Percentiles rank a stretch among this genome's conserved stretches.
Conservation (phyloP, 2,113 vertebrate genomes). For the Misgurnus anguillicaudatus region DNA sequence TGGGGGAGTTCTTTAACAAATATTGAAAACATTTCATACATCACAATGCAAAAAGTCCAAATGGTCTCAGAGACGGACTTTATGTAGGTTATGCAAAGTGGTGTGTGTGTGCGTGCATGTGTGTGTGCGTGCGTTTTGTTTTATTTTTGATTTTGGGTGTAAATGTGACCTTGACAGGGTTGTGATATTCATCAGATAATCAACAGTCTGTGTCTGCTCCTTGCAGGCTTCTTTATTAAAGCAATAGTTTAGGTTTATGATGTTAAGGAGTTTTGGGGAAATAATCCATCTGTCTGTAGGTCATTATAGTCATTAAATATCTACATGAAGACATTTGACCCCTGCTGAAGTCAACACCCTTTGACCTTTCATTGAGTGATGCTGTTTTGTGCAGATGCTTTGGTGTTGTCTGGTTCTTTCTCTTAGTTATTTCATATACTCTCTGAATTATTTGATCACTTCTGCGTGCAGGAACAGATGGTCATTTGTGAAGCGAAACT, state of each 20-base stretch:
- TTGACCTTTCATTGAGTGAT: constrained; percentile 60
- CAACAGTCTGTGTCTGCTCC: too few species aligned
- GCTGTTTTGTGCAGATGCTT: constrained; percentile 70
- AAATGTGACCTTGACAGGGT: neutral
- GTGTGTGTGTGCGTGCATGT: neutral
- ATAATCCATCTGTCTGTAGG: neutral
- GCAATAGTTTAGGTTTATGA: constrained; percentile 20
- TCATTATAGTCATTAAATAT: too few species aligned
- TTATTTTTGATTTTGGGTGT: neutral
- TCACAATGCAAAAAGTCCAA: neutral
- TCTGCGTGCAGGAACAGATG: neutral
- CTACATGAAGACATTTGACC: neutral
- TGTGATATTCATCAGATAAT: neutral
- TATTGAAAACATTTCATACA: neutral
- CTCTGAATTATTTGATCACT: neutral
- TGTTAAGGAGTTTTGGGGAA: neutral
- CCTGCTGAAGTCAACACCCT: constrained; percentile 21
- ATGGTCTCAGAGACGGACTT: neutral
- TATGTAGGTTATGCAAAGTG: too few species aligned
- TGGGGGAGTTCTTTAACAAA: too few species aligned
- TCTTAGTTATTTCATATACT: constrained; percentile 35
- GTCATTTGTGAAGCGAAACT: neutral
- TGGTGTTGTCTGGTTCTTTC: constrained; percentile 62
- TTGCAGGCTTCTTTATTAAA: neutral
- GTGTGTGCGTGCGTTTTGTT: neutral